Evolutionary conservation across 1,140 invertebrate genomes (phyloP), one percentile per base, ranked within the genome.

Genomic region (Melipona quadrifasciata): DNA sequence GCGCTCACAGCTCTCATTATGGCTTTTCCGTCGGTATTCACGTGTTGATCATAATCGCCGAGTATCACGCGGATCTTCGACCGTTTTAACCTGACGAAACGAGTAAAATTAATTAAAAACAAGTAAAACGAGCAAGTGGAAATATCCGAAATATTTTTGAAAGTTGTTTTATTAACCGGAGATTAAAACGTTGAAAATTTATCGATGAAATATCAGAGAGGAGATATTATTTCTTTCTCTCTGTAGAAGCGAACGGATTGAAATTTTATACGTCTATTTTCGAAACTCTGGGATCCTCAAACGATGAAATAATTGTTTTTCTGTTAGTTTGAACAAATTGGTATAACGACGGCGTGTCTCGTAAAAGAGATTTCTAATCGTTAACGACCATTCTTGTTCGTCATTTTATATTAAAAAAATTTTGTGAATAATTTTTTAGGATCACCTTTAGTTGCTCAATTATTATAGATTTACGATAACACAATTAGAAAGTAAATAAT

Each of bases 1-100:
- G 96, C 94, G n/a, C 96, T 96, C 21, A 98, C 97, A 5, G 97
- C 97, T 79, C 97, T 94, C 96, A 97, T 97, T 75, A 97, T 96
- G 2, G 97, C 96, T 6, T 96, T 95, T 11, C 96, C 96, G 90
- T 98, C 97, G 0, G 96, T 96, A 0, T 96, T 97, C 5, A 97
- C 96, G 57, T 96, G 97, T 92, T 98, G 97, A 92, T 98, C 97
- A 89, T 98, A 96, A 91, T 98, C 97, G 14, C 97, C 97, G 14
- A 98, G 95, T 68, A 98, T 96, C 0, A 98, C 95, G 6, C 97
- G 95, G 71, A 98, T 97, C 93, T 97, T 97, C 0, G 97, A 97
- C 73, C 97, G 95, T 92, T 97, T 97, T 27, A 98, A 92, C 89
- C 97, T 97, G 90, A 3, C 47, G 8, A 84, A 55, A 51, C 5